Evolutionary conservation across 2,797 vertebrate species (phyloP), one percentile per base, ranked within the genome.

Genomic region (Strix occidentalis): DNA sequence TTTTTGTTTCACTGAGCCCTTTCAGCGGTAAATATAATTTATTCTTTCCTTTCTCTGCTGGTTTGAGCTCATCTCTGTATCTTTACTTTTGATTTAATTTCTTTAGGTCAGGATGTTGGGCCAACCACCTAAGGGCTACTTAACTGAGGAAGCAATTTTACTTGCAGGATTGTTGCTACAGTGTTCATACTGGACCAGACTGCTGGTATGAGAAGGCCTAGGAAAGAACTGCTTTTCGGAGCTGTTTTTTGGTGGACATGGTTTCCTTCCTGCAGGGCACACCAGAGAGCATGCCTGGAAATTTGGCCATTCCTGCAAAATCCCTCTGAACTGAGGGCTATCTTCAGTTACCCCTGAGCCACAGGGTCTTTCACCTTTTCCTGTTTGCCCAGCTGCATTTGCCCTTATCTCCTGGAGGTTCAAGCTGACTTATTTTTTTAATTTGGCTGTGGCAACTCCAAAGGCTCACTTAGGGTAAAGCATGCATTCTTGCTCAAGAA

Each of bases 81-180:
- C 64, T 75, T 94, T 87, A 75, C 57, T 80, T 96, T 92, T 81
- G 41, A 63, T 95, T 84, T 93, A 16, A 64, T 93, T 90, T 95
- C 53, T 87, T 95, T 91, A 89, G 53, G 23, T 95, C 87, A 69
- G 43, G 53, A 70, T 64, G 23, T 76, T 88, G 53, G 63, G 58
- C 78, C 82, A 96, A 8, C 64, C 54, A 95, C 19, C 83, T 37
- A 70, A 56, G 17, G 19, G 13, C 19, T 54, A 23, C 24, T 66
- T 76, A 89, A 56, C 24, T 37, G 41, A 69, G 41, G 24, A 71
- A 82, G 23, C 0, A 72, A 25, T 80, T 91, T 87, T 89, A 12
- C 28, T 74, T 66, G 10, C 9, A 24, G 12, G 6, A 10, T 61
- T 64, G 11, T 74, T 91, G 21, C 11, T 90, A n/a, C 26, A 72